phyloP scores from a whole-genome alignment of 2,113 vertebrate species.

The Terrapene triunguis region DNA sequence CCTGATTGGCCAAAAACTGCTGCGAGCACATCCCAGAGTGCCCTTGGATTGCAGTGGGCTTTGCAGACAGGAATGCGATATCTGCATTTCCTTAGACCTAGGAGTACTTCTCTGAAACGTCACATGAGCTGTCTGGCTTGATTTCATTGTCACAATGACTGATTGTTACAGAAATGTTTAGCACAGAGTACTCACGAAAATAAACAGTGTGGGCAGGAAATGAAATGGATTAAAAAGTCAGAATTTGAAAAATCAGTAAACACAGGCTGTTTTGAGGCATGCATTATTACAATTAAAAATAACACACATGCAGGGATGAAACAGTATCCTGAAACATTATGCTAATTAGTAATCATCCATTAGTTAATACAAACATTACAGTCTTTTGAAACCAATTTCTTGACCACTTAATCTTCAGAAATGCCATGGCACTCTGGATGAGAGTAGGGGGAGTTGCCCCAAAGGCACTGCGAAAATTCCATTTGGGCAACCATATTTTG shows the following conservation, averaged over 20 bases:
- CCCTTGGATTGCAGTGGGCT: constrained; percentile 28
- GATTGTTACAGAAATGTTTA: background rate
- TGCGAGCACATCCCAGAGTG: background rate
- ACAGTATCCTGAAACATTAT: background rate
- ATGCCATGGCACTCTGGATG: background rate
- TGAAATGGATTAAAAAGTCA: background rate
- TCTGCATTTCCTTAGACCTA: constrained; percentile 1
- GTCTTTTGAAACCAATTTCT: constrained; percentile 28
- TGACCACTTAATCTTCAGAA: constrained; percentile 23
- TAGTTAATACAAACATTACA: constrained; percentile 11
- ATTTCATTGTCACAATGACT: background rate
- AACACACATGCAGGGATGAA: background rate
- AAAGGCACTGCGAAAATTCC: background rate
- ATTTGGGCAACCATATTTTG: constrained; percentile 12
- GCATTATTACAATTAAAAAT: background rate
- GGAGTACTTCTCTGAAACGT: background rate
- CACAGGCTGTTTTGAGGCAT: background rate
- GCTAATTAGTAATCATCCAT: constrained; percentile 1
- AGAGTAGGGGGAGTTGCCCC: background rate
- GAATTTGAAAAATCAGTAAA: background rate
- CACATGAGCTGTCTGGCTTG: background rate
- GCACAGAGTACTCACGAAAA: background rate
- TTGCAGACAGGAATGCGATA: constrained; percentile 38
- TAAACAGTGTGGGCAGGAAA: background rate
- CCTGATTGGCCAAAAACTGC: constrained; percentile 22